Evolutionary conservation across 2,888 invertebrate genomes (phyloP), one percentile per base, ranked within the genome.

Genomic region (Luperina nickerlii): DNA sequence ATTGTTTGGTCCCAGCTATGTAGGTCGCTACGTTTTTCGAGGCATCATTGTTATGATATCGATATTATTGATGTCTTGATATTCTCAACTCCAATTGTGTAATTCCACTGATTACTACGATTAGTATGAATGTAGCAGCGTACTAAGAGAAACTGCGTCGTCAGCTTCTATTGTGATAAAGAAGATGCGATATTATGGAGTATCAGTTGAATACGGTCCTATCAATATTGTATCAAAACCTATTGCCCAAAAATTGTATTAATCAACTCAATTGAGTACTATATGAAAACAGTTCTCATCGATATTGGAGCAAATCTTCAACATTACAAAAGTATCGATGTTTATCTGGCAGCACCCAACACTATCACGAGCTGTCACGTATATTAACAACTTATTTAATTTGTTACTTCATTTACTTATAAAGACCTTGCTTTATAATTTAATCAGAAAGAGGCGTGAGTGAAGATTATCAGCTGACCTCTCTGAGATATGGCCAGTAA

Each of bases 381-480:
- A 66, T 57, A 76, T 77, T 60, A 76, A 75, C 51, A 73, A 67
- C 63, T 83, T 80, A 83, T 85, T 85, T 83, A 83, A 85, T 85
- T 83, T 83, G 73, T 73, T 76, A 60, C 72, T 82, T 78, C 32
- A 84, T 84, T 81, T 65, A 81, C 71, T 81, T 74, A 73, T 79
- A 65, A 78, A 83, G 74, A 76, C 48, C 70, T 79, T 72, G 76
- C 77, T 75, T 79, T 83, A 85, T 75, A 69, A 80, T 69, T 85
- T 73, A 80, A 85, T 83, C 83, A 57, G 69, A 69, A 48, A 73
- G 45, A 85, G 76, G 85, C 73, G 83, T 32, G 77, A 84, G 57
- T 62, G 75, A 54, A 85, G 63, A 83, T 85, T 83, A 85, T 75
- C 83, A 24, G 67, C 70, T 85, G 85, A 85, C 80, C 85, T 83